Base-by-base conservation (phyloP, 2,113 vertebrate genomes). In the Chauna torquata region DNA sequence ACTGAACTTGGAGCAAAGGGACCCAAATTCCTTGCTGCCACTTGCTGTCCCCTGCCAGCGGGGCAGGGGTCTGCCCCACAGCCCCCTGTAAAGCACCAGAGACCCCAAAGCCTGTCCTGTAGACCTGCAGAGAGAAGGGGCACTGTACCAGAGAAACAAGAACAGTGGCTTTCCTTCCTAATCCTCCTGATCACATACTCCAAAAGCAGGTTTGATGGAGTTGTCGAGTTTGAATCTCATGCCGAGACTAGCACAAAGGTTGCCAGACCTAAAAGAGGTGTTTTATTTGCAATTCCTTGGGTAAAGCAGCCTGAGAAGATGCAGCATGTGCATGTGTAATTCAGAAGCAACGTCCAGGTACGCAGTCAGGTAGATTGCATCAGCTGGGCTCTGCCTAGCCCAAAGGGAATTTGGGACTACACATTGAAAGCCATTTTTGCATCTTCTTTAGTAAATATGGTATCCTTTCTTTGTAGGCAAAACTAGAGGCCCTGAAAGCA, bases 21-120 rank as follows among this genome's bases (percentile, higher is more conserved):
- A 78, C 23, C 9, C 12, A 34, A 36, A 83, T 38, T 88, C 70
- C 50, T 18, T 92, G 71, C 90, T 95, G 96, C 87, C 94, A 94
- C 62, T 90, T 95, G 82, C 86, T 90, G 90, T 92, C 54, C 71
- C 62, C 20, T 38, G 54, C 15, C 75, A 92, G 85, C 78, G 68
- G 77, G 64, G 17, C 87, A 93, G 55, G 23, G 44, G 55, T 6
- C 36, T 23, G 61, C 61, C 61, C 61, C 25, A 12, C 61, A 25
- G 15, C 36, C 15, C n/a, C 7, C 25, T 17, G 28, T 13, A 6
- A 20, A 30, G 62, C 40, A 42, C 6, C 5, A 6, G 27, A 14
- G 40, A 65, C 40, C 12, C 18, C 62, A 30, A 65, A 42, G 62
- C 27, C 62, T 30, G 40, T 17, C 40, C 62, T 42, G 27, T 18